Percentiles rank a stretch among this genome's conserved stretches.
Conservation (phyloP, 2,113 vertebrate genomes). For the Arenaria interpres region DNA sequence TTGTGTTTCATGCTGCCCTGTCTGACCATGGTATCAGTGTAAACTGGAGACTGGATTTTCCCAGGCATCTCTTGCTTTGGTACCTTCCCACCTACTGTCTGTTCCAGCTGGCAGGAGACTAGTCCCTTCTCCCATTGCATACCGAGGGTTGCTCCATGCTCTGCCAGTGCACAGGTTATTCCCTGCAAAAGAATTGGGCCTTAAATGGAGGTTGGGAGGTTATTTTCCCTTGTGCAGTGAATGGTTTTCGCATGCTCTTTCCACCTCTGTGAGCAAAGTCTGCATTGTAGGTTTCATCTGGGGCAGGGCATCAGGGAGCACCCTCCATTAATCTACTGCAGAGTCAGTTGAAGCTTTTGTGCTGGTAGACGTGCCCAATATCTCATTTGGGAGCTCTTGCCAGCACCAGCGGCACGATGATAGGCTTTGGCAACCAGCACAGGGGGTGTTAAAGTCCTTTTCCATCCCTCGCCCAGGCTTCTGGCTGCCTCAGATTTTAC, state of each 20-base stretch:
- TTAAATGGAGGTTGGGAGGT: accelerated
- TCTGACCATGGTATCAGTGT: accelerated
- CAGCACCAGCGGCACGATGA: accelerated
- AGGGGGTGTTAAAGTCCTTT: not conserved
- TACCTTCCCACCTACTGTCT: accelerated
- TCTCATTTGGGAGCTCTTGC: not conserved
- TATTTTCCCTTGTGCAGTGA: not conserved
- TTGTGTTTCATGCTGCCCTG: not conserved
- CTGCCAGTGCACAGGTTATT: not conserved
- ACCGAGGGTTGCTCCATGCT: not conserved
- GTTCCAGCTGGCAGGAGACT: not conserved
- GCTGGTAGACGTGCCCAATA: not conserved
- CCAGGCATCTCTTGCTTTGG: not conserved
- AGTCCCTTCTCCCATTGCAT: not conserved
- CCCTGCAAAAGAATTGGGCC: accelerated
- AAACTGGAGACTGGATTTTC: not conserved
- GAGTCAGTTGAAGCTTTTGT: not conserved
- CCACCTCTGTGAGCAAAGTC: accelerated
- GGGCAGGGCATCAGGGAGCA: accelerated
- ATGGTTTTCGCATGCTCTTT: not conserved
- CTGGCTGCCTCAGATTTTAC: not conserved
- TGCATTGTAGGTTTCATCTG: accelerated
- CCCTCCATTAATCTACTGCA: not conserved
- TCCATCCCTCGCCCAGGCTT: not conserved
- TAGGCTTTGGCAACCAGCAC: accelerated